Evolutionary conservation across 2,113 vertebrate species (phyloP).

Genomic region (Prietella phreatophila): DNA sequence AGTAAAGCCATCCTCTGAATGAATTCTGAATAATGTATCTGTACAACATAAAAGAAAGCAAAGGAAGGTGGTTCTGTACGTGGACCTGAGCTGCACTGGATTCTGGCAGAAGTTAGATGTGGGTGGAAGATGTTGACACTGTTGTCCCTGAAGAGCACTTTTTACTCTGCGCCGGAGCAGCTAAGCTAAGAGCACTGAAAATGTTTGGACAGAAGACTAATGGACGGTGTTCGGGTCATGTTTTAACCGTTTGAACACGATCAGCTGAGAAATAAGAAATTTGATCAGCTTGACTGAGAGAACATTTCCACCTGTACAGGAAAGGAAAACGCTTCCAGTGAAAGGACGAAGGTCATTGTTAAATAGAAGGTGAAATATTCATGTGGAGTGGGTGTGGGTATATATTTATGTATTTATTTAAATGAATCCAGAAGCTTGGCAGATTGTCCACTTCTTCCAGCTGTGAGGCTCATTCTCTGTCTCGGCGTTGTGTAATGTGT

Average conservation of each 20-base stretch:
- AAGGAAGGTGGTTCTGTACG: neutral
- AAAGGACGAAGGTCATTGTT: neutral
- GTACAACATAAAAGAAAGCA: too few relatives aligned
- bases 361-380: neutral
- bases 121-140: neutral
- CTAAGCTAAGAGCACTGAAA: neutral
- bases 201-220: neutral
- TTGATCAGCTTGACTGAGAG: neutral
- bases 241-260: neutral
- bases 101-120: too few relatives aligned
- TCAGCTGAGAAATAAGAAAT: neutral
- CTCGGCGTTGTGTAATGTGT: conserved; percentile 14
- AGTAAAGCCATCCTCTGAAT: neutral
- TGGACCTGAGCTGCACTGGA: neutral
- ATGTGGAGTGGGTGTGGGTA: neutral
- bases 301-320: neutral
- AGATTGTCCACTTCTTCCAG: neutral
- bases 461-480: neutral
- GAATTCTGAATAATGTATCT: neutral
- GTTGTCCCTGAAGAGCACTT: neutral
- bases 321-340: neutral
- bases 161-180: neutral
- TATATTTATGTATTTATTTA: neutral
- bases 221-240: neutral
- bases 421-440: neutral